These are phyloP conservation scores for Xerus inauris DNA, from an alignment of 2,113 vertebrate genomes.

Conservation along the genomic window DNA sequence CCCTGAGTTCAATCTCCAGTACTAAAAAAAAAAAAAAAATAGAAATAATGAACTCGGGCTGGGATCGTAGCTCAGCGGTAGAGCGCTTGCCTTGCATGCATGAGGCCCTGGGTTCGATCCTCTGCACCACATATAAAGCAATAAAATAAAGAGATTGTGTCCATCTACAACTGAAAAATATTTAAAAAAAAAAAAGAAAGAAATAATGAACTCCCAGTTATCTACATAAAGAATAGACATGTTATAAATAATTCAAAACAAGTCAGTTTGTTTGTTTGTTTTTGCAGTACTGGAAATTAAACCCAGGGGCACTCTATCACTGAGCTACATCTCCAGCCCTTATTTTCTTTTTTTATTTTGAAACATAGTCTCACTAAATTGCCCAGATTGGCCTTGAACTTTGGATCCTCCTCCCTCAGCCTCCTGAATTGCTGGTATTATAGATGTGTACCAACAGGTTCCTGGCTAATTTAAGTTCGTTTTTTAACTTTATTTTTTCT, in stretches of 20 bases:
- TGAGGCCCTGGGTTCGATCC: too few species aligned
- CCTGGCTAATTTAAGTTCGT: background rate
- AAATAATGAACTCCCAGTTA: background rate
- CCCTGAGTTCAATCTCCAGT: too few species aligned
- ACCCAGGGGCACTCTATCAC: background rate
- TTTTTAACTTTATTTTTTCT: constrained; percentile 25
- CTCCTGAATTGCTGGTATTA: background rate
- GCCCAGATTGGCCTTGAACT: background rate
- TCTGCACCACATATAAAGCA: too few species aligned
- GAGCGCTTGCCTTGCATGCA: too few species aligned
- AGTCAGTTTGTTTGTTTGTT: background rate
- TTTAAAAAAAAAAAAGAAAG: too few species aligned
- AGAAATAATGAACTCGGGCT: too few species aligned
- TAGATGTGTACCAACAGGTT: background rate
- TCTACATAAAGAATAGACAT: background rate
- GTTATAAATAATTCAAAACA: constrained; percentile 20
- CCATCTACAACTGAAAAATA: too few species aligned
- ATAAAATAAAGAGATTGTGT: too few species aligned
- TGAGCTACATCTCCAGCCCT: background rate
- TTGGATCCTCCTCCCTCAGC: background rate
- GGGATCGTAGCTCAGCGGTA: too few species aligned
- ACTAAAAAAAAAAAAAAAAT: too few species aligned
- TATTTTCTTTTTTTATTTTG: background rate
- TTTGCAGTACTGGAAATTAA: background rate
- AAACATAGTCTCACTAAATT: background rate